Evolutionary conservation across 2,888 invertebrate genomes (phyloP), one percentile per base, ranked within the genome.

Genomic region (Ormyrus rosae): DNA sequence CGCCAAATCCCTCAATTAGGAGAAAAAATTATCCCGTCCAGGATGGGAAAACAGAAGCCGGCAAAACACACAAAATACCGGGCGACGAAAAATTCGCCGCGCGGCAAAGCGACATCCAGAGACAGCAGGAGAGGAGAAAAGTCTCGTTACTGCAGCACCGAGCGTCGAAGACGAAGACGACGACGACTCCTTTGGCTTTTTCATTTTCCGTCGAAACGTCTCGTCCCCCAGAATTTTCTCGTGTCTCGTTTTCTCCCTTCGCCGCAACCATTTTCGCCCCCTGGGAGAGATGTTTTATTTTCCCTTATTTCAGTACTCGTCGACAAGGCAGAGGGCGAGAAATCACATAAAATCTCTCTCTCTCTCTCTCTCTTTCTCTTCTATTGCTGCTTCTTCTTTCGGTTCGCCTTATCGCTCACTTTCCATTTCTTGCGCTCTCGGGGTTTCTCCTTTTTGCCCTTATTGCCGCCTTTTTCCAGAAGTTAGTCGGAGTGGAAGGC

Each of bases 251-350:
- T 13, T 7, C 8, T 60, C 60, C 13, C 48, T 48, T 60, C n/a
- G 60, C 50, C 60, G 10, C 70, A 68, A 53, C 78, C 71, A 78
- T 71, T 78, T 68, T 78, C 60, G 60, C 78, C 61, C 70, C 56
- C 53, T 46, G 71, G 68, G 53, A 50, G 53, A 50, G 79, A 58
- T 74, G 80, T 69, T 80, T 80, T 80, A 80, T 80, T 80, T 80
- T 80, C 63, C 64, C 67, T 80, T 75, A 68, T 80, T 61, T 55
- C 72, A 63, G 46, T 19, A 9, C 64, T n/a, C 55, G 51, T n/a
- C 11, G 64, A 63, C 68, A 13, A 65, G 65, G 65, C 65, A 65
- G 58, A 55, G 56, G 19, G 8, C 74, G 75, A 80, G 80, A 70
- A 80, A 80, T 80, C 80, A 74, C 74, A 74, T 75, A 75, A 70